Evolutionary conservation across 2,797 vertebrate species (phyloP).

Genomic region (Chiroxiphia lanceolata): DNA sequence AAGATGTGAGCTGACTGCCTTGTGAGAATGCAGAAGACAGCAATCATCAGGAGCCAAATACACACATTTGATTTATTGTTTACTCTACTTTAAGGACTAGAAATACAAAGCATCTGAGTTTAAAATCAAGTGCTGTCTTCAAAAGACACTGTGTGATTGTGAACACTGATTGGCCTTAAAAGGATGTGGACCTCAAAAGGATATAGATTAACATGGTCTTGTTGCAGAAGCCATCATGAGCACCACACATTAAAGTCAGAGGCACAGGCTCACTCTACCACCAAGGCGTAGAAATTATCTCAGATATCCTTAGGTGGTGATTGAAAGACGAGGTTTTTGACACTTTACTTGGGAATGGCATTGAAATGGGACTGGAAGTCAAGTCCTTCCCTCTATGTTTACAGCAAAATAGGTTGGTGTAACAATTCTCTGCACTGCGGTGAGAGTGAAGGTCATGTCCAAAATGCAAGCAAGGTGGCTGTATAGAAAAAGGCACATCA

Average conservation of each 20-base stretch:
- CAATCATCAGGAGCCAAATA: not conserved
- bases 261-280: not conserved
- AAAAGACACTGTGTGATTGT: not conserved
- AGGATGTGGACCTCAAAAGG: not conserved
- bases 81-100: not conserved
- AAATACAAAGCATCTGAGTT: not conserved
- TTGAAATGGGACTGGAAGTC: not conserved
- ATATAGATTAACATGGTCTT: fast-evolving
- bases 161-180: not conserved
- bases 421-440: not conserved
- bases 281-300: not conserved
- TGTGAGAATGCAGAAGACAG: not conserved
- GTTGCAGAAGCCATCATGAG: not conserved
- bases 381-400: not conserved
- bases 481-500: not conserved
- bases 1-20: not conserved
- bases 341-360: not conserved
- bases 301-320: not conserved
- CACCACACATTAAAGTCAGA: not conserved
- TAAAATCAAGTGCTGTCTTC: not conserved
- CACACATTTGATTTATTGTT: not conserved
- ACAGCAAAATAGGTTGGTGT: not conserved
- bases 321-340: not conserved
- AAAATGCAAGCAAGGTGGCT: not conserved
- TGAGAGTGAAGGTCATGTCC: not conserved